Evolutionary conservation across 2,797 vertebrate species (phyloP).

Genomic region (Anguilla obscura): DNA sequence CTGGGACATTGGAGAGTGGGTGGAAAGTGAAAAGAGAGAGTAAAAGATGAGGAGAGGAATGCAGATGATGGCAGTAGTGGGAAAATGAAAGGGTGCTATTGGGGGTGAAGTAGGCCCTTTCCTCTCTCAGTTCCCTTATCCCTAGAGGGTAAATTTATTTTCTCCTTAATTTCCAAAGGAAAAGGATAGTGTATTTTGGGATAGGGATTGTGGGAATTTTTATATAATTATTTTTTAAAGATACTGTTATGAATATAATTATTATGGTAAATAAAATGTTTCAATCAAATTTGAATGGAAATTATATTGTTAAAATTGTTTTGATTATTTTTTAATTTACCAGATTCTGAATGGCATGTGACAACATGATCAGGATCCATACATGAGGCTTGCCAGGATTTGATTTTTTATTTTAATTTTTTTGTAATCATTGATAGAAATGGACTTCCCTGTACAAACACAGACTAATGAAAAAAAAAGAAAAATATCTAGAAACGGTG

Average conservation of each 20-base stretch:
- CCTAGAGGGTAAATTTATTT: not conserved
- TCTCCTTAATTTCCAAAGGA: slow-evolving; percentile 25
- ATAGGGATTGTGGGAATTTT: not conserved
- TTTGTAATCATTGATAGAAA: slow-evolving; percentile 32
- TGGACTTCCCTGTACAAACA: slow-evolving; percentile 38
- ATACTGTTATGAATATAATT: slow-evolving; percentile 30
- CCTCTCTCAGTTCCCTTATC: not conserved
- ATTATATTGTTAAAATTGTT: slow-evolving; percentile 28
- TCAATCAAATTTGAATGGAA: slow-evolving; percentile 27
- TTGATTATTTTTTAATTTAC: slow-evolving; percentile 30
- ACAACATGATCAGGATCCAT: slow-evolving; percentile 36
- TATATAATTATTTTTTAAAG: not conserved
- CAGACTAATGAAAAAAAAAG: slow-evolving; percentile 26
- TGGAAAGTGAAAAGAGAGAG: slow-evolving; percentile 11
- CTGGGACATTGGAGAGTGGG: not conserved
- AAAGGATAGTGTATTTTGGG: not conserved
- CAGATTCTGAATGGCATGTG: slow-evolving; percentile 35
- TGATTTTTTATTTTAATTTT: not conserved
- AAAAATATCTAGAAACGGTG: not conserved
- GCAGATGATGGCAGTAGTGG: not conserved
- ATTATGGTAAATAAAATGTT: slow-evolving; percentile 37
- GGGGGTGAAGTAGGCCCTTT: not conserved
- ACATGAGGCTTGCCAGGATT: slow-evolving; percentile 40
- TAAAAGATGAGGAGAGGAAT: slow-evolving; percentile 14
- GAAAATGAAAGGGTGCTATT: not conserved